phyloP scores from a whole-genome alignment of 2,888 invertebrate species.

The Sylvicola fuscatus region DNA sequence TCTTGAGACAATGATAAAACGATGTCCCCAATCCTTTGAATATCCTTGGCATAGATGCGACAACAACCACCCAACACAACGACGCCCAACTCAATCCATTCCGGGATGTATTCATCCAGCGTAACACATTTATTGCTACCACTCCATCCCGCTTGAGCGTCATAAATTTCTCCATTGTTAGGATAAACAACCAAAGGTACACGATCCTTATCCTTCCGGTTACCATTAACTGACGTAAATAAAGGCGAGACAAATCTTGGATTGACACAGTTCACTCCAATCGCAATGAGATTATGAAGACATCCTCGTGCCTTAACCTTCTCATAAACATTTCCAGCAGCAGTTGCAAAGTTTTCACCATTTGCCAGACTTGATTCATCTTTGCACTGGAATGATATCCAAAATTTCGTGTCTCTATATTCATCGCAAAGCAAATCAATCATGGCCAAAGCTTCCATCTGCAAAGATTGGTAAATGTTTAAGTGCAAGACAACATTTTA shows the following conservation, averaged over 20 bases:
- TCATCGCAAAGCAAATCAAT: constrained; percentile 52
- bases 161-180: constrained; percentile 49
- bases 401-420: constrained; percentile 59
- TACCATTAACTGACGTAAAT: constrained; percentile 32
- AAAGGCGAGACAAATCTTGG: constrained; percentile 23
- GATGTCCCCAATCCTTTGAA: constrained; percentile 42
- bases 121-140: constrained; percentile 47
- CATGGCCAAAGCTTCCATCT: constrained; percentile 60
- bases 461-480: constrained; percentile 1
- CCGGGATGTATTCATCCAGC: constrained; percentile 47
- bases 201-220: constrained; percentile 20
- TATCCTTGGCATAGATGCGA: constrained; percentile 63
- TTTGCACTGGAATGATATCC: constrained; percentile 76
- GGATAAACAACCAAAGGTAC: constrained; percentile 78
- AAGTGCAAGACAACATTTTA: not conserved
- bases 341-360: constrained; percentile 60
- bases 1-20: constrained; percentile 6
- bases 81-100: constrained; percentile 67
- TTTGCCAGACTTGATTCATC: constrained; percentile 43
- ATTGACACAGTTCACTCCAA: constrained; percentile 77
- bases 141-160: constrained; percentile 32
- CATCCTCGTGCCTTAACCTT: constrained; percentile 35
- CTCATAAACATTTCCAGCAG: constrained; percentile 45
- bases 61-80: constrained; percentile 85
- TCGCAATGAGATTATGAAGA: constrained; percentile 46